These are phyloP conservation scores for Corythaixoides concolor DNA, from an alignment of 2,113 vertebrate species.

Conservation along the genomic window DNA sequence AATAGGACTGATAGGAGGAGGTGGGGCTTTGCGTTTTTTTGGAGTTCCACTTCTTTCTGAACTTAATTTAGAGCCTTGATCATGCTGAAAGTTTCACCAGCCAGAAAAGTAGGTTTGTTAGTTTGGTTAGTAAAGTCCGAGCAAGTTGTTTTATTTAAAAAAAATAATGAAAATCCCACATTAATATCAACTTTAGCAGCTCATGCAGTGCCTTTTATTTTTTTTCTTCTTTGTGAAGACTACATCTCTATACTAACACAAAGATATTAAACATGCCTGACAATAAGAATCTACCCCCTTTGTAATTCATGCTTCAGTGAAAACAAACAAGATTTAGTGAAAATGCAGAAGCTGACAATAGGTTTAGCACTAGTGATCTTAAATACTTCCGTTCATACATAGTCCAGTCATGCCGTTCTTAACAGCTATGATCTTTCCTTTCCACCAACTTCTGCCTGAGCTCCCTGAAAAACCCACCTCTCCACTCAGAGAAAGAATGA, in stretches of 20 bases:
- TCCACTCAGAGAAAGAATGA: background rate
- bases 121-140: conserved; percentile 82
- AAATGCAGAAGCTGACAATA: conserved; percentile 45
- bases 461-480: background rate
- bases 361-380: conserved; percentile 9
- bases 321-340: conserved; percentile 62
- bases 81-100: conserved; percentile 90
- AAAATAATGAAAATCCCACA: background rate
- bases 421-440: background rate
- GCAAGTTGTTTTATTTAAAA: conserved; percentile 57
- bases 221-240: background rate
- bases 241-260: background rate
- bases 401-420: background rate
- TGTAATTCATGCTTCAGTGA: conserved; percentile 68
- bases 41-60: conserved; percentile 97
- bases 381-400: background rate
- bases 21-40: conserved; percentile 99
- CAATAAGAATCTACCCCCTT: background rate
- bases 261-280: conserved; percentile 59
- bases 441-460: background rate
- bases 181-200: conserved; percentile 57
- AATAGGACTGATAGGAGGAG: conserved; percentile 93
- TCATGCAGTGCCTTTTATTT: conserved; percentile 55
- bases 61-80: conserved; percentile 94
- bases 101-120: conserved; percentile 84